These are phyloP conservation scores for Lepeophtheirus salmonis DNA, from an alignment of 1,140 invertebrate species.

Conservation along the genomic window DNA sequence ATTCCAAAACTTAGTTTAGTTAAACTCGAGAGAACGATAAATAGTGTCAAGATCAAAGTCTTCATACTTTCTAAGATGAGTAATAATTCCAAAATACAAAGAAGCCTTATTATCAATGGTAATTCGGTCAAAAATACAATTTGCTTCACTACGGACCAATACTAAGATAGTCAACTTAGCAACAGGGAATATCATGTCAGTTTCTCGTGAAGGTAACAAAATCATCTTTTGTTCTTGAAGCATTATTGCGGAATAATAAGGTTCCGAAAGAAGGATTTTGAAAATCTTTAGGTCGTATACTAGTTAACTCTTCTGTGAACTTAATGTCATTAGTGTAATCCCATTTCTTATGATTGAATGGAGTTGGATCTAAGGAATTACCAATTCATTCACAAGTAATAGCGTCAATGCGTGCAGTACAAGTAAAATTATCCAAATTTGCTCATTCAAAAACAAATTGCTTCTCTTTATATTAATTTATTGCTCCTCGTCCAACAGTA, in stretches of 20 bases:
- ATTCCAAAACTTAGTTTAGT: not conserved
- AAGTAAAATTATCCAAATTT: not conserved
- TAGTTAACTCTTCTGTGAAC: not conserved
- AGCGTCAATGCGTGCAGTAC: not conserved
- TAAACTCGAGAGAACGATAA: not conserved
- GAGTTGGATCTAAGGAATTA: not conserved
- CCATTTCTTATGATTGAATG: not conserved
- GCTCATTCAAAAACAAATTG: not conserved
- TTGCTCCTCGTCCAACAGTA: not conserved
- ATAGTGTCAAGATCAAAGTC: not conserved
- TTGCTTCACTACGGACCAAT: not conserved
- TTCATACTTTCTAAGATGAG: not conserved
- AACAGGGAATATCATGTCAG: not conserved
- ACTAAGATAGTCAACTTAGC: constrained; percentile 1
- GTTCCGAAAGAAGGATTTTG: not conserved
- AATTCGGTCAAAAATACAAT: not conserved
- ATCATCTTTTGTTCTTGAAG: not conserved
- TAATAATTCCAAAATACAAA: not conserved
- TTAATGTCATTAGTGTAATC: not conserved
- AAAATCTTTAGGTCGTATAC: not conserved
- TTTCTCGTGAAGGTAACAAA: not conserved
- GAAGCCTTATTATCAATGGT: not conserved
- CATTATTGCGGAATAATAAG: constrained; percentile 5
- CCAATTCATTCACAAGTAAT: constrained; percentile 1
- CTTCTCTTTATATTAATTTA: not conserved